Evolutionary conservation across 2,797 vertebrate species (phyloP).

Genomic region (Leucoraja ocellata): DNA sequence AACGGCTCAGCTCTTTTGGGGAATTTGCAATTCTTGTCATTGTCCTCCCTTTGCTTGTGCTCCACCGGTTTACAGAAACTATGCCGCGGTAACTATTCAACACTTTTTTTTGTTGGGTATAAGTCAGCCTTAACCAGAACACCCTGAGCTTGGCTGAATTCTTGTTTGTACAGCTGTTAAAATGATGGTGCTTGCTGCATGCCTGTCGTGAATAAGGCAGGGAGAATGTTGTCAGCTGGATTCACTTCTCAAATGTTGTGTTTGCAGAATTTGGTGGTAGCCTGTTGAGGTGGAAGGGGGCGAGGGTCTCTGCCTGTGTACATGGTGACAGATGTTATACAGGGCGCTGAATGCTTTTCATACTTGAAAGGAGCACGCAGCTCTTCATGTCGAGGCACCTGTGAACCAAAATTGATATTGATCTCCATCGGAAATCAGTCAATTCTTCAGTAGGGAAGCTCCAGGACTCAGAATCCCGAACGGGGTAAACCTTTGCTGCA

Average conservation of each 20-base stretch:
- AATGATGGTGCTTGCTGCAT: slow-evolving; percentile 20
- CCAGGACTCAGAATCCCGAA: background rate
- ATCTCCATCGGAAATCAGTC: background rate
- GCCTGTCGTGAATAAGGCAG: background rate
- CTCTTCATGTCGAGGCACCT: background rate
- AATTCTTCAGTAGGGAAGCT: background rate
- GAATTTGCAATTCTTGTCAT: background rate
- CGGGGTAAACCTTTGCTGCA: no score
- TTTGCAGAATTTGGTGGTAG: slow-evolving; percentile 11
- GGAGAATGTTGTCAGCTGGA: slow-evolving; percentile 31
- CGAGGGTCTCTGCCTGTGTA: background rate
- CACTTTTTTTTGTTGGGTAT: background rate
- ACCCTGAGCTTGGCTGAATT: slow-evolving; percentile 18
- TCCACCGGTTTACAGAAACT: background rate
- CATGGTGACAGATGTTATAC: background rate
- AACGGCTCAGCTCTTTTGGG: background rate
- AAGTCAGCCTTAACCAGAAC: slow-evolving; percentile 35
- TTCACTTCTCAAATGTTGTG: slow-evolving; percentile 26
- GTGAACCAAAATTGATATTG: background rate
- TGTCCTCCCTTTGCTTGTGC: background rate
- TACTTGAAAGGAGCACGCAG: background rate
- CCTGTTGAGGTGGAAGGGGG: background rate
- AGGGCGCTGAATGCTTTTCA: background rate
- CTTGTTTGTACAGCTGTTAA: slow-evolving; percentile 38
- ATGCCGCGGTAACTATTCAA: slow-evolving; percentile 18